Conservation (phyloP, 2,888 invertebrate genomes). For the Callimorpha dominula region DNA sequence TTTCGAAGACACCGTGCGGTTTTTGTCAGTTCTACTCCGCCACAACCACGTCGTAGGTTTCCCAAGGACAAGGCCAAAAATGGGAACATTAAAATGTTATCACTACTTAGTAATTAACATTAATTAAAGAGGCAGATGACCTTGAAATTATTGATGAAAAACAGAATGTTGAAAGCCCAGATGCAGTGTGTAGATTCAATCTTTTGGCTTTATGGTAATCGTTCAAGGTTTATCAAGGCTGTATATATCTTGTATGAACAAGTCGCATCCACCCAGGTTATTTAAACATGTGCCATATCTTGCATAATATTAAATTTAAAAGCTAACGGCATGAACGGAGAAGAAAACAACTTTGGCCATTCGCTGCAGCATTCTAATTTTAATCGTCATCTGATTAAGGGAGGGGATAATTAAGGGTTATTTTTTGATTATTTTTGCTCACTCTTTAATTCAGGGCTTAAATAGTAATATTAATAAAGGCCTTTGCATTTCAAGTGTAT, state of each 20-base stretch:
- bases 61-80: too few species aligned
- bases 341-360: neutral
- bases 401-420: neutral
- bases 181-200: neutral
- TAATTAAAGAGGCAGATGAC: too few species aligned
- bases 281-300: neutral
- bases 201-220: neutral
- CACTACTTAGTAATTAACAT: too few species aligned
- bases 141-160: neutral
- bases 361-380: neutral
- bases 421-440: neutral
- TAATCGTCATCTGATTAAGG: neutral
- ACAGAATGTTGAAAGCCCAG: neutral
- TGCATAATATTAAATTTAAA: neutral
- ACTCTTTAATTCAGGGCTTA: too few species aligned
- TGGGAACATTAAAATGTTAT: too few species aligned
- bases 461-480: too few species aligned
- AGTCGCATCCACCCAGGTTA: neutral
- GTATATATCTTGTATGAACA: neutral
- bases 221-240: slow-evolving; percentile 9
- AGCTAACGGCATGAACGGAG: neutral
- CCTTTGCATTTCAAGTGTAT: too few species aligned
- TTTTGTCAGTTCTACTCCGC: too few species aligned
- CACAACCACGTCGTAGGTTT: too few species aligned
- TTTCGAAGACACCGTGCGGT: too few species aligned